A percentile compares a stretch with the other conserved stretches of the same genome.
Conservation (phyloP, 2,113 vertebrate genomes). For the Montifringilla adamsi region DNA sequence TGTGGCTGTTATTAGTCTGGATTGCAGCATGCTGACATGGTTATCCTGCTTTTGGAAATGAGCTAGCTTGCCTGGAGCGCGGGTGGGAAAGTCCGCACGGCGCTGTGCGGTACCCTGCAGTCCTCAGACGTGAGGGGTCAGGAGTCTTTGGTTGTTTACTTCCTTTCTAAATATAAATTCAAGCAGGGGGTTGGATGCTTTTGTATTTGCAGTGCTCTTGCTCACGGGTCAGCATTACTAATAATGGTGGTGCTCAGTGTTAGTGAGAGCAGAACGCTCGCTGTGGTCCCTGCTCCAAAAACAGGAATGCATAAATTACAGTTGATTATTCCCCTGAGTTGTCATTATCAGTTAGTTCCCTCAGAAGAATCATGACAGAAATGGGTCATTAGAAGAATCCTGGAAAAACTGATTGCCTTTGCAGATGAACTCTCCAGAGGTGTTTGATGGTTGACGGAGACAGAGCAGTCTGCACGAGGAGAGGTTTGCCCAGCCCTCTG, state of each 20-base stretch:
- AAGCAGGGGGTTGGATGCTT: background rate
- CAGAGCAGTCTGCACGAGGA: background rate
- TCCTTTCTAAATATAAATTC: constrained; percentile 44
- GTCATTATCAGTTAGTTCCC: constrained; percentile 52
- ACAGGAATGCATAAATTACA: background rate
- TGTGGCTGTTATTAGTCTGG: background rate
- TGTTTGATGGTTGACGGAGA: constrained; percentile 9
- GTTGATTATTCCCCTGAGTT: constrained; percentile 56
- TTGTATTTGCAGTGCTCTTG: background rate
- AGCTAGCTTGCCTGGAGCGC: background rate
- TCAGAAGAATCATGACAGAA: constrained; percentile 55
- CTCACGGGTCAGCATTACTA: background rate
- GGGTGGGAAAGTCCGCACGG: background rate
- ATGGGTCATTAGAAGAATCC: constrained; percentile 47
- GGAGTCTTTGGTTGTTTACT: constrained; percentile 16
- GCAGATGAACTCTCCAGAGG: constrained; percentile 36
- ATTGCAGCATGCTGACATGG: constrained; percentile 10
- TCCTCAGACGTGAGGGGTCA: background rate
- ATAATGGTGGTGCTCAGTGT: background rate
- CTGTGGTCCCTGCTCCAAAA: background rate
- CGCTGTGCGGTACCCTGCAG: background rate
- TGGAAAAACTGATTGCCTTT: constrained; percentile 45
- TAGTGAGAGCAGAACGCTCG: background rate
- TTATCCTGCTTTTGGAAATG: constrained; percentile 32
- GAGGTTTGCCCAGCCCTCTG: background rate